Conservation (phyloP, 2,797 vertebrate genomes). For the Dermochelys coriacea region DNA sequence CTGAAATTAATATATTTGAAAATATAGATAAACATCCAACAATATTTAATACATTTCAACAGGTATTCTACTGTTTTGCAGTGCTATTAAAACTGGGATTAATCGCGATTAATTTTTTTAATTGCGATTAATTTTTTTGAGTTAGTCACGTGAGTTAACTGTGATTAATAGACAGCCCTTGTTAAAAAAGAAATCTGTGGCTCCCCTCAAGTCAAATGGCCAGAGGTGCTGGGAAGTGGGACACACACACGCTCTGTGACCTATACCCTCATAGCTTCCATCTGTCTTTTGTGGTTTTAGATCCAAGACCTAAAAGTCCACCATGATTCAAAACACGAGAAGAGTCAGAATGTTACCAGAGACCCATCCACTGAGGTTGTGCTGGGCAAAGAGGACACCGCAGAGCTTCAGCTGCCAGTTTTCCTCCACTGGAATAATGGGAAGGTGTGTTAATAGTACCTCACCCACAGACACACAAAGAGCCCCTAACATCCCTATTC, state of each 20-base stretch:
- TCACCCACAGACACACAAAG: accelerated
- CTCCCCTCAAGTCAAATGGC: neutral
- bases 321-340: neutral
- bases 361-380: neutral
- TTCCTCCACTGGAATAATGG: constrained; percentile 71
- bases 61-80: too few species aligned
- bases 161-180: too few species aligned
- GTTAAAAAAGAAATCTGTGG: neutral
- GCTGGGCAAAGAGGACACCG: neutral
- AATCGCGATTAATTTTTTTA: too few species aligned
- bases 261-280: neutral
- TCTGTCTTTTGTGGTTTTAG: constrained; percentile 24
- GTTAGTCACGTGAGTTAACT: too few species aligned
- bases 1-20: too few species aligned
- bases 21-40: too few species aligned
- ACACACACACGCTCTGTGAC: accelerated
- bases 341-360: neutral
- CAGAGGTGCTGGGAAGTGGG: neutral
- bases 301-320: constrained; percentile 43
- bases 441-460: constrained; percentile 69
- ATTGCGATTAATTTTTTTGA: too few species aligned
- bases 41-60: too few species aligned
- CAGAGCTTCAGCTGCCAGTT: constrained; percentile 60
- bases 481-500: neutral
- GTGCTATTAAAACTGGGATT: too few species aligned